Base-by-base conservation (phyloP, 2,888 invertebrate species). In the Meganola albula region DNA sequence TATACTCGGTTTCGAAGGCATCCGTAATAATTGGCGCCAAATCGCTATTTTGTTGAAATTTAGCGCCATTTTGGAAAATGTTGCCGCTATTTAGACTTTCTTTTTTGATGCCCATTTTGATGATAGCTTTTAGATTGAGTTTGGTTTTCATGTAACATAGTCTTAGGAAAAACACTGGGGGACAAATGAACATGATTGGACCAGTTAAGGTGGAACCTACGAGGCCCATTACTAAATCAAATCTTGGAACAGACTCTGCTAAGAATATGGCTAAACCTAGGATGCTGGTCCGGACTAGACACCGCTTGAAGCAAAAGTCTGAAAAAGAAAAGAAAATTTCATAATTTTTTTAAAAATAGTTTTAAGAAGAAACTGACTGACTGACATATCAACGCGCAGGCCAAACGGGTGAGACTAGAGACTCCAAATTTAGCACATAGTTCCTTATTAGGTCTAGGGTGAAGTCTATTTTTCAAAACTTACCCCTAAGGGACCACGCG, bases 151-250 rank as follows among this genome's bases (percentile, higher is more conserved):
- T 78, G 28, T 84, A 82, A 30, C 88, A 74, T 6, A 94, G 89
- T 63, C 90, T 91, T 0, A 92, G 78, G 67, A 95, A 96, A 58
- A 96, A 90, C 23, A 96, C 52, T 0, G 96, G 93, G 0, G 96
- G 96, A 37, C 94, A 88, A 37, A 97, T 89, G 49, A 96, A 96
- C 54, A 95, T 92, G 7, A 96, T 74, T 0, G 96, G 93, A 0
- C 95, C 94, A 0, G 92, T 93, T 3, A 96, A 85, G 0, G 94
- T 92, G 3, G 95, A 95, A 0, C 97, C 96, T 6, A 96, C 90
- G 1, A 96, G 78, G 1, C 94, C 91, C 91, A 96, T 93, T 7
- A 96, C 92, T 10, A 95, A 83, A 56, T 96, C 95, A 63, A 97
- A 96, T 44, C 92, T 88, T 1, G 97, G 96, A 0, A 96, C 91